phyloP scores from a whole-genome alignment of 2,797 vertebrate species.

The Chloroceryle amazona region DNA sequence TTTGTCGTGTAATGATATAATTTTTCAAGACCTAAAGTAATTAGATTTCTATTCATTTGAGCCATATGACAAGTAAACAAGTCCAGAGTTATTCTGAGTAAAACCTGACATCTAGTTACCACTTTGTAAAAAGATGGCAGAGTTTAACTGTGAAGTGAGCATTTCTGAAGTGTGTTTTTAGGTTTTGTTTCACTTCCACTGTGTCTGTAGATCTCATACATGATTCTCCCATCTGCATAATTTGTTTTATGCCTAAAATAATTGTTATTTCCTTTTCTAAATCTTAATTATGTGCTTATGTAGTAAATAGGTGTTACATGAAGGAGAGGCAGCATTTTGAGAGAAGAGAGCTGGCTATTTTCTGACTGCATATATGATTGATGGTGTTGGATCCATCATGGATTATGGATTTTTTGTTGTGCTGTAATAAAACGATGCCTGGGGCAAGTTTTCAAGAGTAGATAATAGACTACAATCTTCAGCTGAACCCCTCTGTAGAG shows the following conservation, averaged over 20 bases:
- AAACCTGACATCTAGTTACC: conserved; percentile 60
- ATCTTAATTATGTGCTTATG: background rate
- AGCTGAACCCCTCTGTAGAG: background rate
- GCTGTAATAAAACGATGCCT: background rate
- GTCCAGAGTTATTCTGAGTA: conserved; percentile 44
- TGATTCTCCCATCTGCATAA: background rate
- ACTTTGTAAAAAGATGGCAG: conserved; percentile 32
- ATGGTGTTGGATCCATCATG: background rate
- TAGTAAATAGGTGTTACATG: background rate
- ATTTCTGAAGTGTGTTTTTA: conserved; percentile 10
- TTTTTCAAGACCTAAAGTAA: conserved; percentile 75
- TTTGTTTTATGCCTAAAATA: conserved; percentile 35
- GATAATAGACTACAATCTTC: background rate
- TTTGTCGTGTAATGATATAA: conserved; percentile 71
- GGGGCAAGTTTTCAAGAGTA: background rate
- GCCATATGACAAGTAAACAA: conserved; percentile 60
- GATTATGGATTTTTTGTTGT: background rate
- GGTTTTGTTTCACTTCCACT: background rate
- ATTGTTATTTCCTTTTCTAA: background rate
- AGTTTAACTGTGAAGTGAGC: conserved; percentile 33
- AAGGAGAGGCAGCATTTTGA: background rate
- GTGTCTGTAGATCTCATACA: background rate
- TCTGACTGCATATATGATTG: background rate
- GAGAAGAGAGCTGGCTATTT: background rate
- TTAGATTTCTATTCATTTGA: conserved; percentile 74